Percentiles rank a stretch among this genome's conserved stretches.
These are phyloP conservation scores for Strigamia transsilvanica DNA, from an alignment of 2,888 invertebrate species.

Conservation along the genomic window DNA sequence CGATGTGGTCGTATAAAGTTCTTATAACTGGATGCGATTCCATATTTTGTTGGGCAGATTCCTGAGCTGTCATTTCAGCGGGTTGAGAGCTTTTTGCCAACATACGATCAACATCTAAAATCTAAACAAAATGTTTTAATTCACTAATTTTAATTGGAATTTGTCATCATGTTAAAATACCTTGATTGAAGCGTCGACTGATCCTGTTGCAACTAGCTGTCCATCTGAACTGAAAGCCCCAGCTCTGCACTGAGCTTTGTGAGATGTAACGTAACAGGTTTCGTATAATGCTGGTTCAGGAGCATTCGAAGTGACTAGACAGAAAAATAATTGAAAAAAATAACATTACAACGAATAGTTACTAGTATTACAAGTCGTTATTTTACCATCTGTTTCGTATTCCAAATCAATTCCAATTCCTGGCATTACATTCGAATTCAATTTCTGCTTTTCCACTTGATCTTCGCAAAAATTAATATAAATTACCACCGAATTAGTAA, in stretches of 20 bases:
- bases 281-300: slow-evolving; percentile 98
- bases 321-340: slow-evolving; percentile 39
- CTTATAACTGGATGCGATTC: slow-evolving; percentile 97
- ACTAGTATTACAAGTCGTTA: neutral
- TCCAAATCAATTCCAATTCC: slow-evolving; percentile 85
- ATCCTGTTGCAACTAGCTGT: slow-evolving; percentile 96
- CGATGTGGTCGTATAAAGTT: slow-evolving; percentile 95
- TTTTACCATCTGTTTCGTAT: slow-evolving; percentile 84
- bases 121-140: slow-evolving; percentile 67
- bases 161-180: slow-evolving; percentile 63
- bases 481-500: neutral
- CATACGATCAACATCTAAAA: slow-evolving; percentile 98
- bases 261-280: slow-evolving; percentile 98
- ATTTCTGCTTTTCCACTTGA: slow-evolving; percentile 46
- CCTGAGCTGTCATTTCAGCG: slow-evolving; percentile 64
- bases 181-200: slow-evolving; percentile 98
- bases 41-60: slow-evolving; percentile 70
- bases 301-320: slow-evolving; percentile 79
- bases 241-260: slow-evolving; percentile 90
- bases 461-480: neutral
- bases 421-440: slow-evolving; percentile 59
- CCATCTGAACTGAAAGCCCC: slow-evolving; percentile 95
- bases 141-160: neutral
- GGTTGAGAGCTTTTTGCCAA: slow-evolving; percentile 90
- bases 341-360: too few relatives aligned